Evolutionary conservation across 1,140 invertebrate species (phyloP), one percentile per base, ranked within the genome.

Genomic region (Lasaia peninsularis): DNA sequence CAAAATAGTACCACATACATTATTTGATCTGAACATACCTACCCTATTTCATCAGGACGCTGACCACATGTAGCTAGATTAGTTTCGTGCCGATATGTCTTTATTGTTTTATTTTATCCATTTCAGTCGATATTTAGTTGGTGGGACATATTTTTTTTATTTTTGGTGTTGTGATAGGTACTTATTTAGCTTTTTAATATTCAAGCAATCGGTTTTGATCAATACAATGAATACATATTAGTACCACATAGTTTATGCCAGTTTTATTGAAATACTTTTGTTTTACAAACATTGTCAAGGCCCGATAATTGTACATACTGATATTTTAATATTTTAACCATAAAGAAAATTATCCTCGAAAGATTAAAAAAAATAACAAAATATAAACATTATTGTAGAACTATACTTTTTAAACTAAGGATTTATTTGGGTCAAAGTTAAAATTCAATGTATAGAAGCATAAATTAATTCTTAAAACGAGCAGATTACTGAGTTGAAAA

Each of bases 11-110:
- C 11, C 51, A 62, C 59, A 64, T 62, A 61, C 12, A 2, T 14
- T 33, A 32, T 10, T 8, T 32, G 14, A 52, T 52, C 20, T 21
- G 12, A 55, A 40, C 37, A 56, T 44, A 44, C 31, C 14, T 24
- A 21, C 32, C 32, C 48, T 49, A 33, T 32, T 48, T 24, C 48
- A 32, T 18, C 50, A 51, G 32, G 24, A 61, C 55, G 63, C 61
- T 58, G 28, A 54, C 57, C 65, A 60, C 44, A 63, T 48, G 60
- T 67, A 63, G 65, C 65, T 67, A 67, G 65, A 57, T 54, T 51
- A 44, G 55, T 60, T 51, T 58, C 61, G 65, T 67, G 65, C 65
- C 61, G 44, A 55, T 53, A 55, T 50, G 18, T 60, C 18, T 50
- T 51, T 57, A 49, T 55, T 62, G 55, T 58, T 58, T 59, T 56